These are phyloP conservation scores for Standfussiana lucernea DNA, from an alignment of 2,888 invertebrate species.

Conservation along the genomic window DNA sequence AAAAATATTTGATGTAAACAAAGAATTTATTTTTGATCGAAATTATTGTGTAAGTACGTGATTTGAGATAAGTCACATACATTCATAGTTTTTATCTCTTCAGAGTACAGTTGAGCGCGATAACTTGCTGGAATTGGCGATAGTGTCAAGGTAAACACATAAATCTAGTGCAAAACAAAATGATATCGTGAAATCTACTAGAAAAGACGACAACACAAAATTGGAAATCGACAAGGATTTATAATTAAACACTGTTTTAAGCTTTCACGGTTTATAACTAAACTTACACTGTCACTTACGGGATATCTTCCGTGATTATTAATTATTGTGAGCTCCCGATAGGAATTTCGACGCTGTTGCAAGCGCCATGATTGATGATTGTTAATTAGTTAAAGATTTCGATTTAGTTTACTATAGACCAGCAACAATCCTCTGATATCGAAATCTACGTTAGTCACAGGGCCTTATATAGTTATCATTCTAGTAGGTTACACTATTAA, in stretches of 20 bases:
- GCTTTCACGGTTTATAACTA: too few relatives aligned
- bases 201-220: neutral
- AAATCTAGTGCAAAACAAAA: constrained; percentile 11
- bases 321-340: too few relatives aligned
- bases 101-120: constrained; percentile 23
- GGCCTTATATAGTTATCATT: neutral
- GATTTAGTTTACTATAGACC: too few relatives aligned
- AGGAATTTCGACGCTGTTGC: too few relatives aligned
- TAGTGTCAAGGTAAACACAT: constrained; percentile 36
- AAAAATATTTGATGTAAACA: constrained; percentile 6
- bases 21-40: constrained; percentile 12
- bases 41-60: constrained; percentile 21
- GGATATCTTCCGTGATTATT: too few relatives aligned
- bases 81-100: constrained; percentile 41
- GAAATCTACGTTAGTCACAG: neutral
- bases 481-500: too few relatives aligned
- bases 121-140: constrained; percentile 16
- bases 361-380: too few relatives aligned
- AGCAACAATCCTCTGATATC: too few relatives aligned
- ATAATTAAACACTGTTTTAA: too few relatives aligned
- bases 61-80: constrained; percentile 41
- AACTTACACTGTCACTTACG: too few relatives aligned
- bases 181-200: neutral
- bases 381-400: neutral
- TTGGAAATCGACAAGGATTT: neutral